A percentile compares a stretch with the other conserved stretches of the same genome.
phyloP scores from a whole-genome alignment of 2,888 invertebrate genomes.

The Leptopilina syphax region DNA sequence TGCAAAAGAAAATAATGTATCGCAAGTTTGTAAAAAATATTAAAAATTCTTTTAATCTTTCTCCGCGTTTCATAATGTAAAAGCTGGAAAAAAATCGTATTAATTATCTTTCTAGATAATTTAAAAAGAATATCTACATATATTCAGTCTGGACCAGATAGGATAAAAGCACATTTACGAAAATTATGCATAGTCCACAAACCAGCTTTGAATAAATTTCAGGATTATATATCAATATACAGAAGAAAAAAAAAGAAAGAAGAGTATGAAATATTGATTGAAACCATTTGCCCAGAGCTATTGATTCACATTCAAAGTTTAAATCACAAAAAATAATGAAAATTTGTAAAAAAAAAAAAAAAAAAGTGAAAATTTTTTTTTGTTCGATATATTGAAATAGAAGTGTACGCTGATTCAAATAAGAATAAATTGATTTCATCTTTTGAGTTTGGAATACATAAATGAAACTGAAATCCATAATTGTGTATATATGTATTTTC shows the following conservation, averaged over 20 bases:
- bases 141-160: background rate
- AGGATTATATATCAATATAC: background rate
- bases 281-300: background rate
- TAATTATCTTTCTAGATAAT: background rate
- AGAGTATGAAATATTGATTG: background rate
- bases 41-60: background rate
- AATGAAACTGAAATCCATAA: background rate
- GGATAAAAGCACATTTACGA: background rate
- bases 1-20: background rate
- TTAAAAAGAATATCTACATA: background rate
- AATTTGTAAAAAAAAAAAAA: no score
- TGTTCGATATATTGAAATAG: no score
- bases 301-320: background rate
- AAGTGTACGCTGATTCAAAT: no score
- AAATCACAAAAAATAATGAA: background rate
- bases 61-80: background rate
- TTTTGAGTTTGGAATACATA: background rate
- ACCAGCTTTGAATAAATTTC: constrained; percentile 4
- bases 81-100: background rate
- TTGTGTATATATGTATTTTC: background rate
- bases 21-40: no score
- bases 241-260: background rate
- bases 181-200: constrained; percentile 3
- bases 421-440: no score
- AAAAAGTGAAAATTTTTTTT: no score